Percentiles rank a stretch among this genome's conserved stretches.
Conservation (phyloP, 2,888 invertebrate genomes). For the Ethmia dodecea region DNA sequence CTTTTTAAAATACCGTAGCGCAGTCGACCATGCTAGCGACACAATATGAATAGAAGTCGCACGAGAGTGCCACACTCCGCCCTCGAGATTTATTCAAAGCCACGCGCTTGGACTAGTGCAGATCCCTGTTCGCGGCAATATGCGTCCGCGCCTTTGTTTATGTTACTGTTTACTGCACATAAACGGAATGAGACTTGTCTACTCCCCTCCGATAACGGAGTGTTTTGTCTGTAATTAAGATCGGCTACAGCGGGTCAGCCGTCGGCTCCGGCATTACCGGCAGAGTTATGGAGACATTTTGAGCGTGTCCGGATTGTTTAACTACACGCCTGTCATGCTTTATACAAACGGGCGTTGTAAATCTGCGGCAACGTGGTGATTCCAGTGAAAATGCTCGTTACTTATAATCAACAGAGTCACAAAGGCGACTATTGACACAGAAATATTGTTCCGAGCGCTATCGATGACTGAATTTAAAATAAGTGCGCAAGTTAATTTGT, state of each 20-base stretch:
- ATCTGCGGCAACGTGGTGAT: constrained; percentile 40
- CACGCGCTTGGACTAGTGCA: constrained; percentile 39
- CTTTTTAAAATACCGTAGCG: too few species aligned
- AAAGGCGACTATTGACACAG: too few species aligned
- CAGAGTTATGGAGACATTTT: constrained; percentile 61
- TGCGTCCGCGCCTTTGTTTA: constrained; percentile 48
- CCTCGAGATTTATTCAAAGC: constrained; percentile 34
- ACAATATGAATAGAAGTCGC: too few species aligned
- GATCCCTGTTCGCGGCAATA: constrained; percentile 38
- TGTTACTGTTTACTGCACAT: constrained; percentile 54
- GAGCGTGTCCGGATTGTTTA: constrained; percentile 50
- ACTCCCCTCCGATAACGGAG: constrained; percentile 57
- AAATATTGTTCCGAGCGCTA: too few species aligned
- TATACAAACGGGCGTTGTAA: constrained; percentile 44
- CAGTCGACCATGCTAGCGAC: too few species aligned
- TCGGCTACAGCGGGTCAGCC: constrained; percentile 50
- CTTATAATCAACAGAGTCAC: too few species aligned
- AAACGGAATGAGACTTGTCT: constrained; percentile 60
- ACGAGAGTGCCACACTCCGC: constrained; percentile 16
- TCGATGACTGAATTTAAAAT: too few species aligned
- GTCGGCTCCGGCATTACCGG: constrained; percentile 44
- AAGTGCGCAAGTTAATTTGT: too few species aligned
- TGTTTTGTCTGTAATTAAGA: constrained; percentile 73
- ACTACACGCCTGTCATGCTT: constrained; percentile 51
- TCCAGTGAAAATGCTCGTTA: constrained; percentile 33